phyloP scores from a whole-genome alignment of 2,888 invertebrate genomes.

The Caradrina kadenii region DNA sequence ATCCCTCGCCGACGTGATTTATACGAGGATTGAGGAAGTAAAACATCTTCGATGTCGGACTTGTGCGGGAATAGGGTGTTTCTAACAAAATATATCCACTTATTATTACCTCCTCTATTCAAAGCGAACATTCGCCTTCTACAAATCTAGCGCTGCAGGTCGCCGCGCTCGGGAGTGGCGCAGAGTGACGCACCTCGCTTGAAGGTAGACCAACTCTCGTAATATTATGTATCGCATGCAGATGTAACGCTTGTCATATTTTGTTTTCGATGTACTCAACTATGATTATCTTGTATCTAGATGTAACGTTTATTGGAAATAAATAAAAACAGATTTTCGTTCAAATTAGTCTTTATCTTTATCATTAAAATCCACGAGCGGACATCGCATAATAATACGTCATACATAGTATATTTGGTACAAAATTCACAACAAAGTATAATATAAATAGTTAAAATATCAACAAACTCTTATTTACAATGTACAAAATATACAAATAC shows the following conservation, averaged over 20 bases:
- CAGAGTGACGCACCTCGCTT: constrained; percentile 3
- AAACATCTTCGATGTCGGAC: neutral
- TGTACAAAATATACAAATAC: constrained; percentile 87
- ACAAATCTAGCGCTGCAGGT: neutral
- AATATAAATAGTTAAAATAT: constrained; percentile 89
- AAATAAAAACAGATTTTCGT: constrained; percentile 58
- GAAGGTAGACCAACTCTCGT: constrained; percentile 14
- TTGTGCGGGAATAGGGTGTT: neutral
- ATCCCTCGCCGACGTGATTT: neutral
- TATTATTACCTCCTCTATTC: neutral
- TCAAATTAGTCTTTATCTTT: constrained; percentile 67
- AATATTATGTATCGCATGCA: constrained; percentile 29
- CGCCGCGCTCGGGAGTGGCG: neutral
- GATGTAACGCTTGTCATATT: constrained; percentile 49
- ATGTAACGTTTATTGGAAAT: constrained; percentile 43
- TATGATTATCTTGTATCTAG: constrained; percentile 10
- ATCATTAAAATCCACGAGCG: constrained; percentile 60
- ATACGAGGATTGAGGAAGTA: neutral
- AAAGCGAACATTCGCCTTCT: neutral
- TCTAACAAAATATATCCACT: constrained; percentile 2
- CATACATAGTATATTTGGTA: constrained; percentile 86
- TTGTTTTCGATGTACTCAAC: constrained; percentile 27
- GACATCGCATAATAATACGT: constrained; percentile 66
- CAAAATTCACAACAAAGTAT: constrained; percentile 89
- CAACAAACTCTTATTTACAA: constrained; percentile 89